These are phyloP conservation scores for Cyprinella venusta DNA, from an alignment of 2,797 vertebrate species.

Conservation along the genomic window DNA sequence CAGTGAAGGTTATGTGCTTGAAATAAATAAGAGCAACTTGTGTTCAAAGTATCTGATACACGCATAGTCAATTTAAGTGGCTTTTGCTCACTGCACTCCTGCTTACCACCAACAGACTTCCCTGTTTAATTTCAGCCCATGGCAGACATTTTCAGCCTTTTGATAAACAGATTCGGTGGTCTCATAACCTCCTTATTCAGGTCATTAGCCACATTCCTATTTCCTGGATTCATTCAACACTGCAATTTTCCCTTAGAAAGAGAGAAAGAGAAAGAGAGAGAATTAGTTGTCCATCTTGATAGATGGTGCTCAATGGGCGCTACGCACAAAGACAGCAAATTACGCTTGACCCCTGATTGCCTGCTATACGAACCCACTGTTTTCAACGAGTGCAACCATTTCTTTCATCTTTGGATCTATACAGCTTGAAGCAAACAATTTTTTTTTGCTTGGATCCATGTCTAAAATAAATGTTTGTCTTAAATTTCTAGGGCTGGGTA, in stretches of 20 bases:
- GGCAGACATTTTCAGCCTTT: constrained; percentile 47
- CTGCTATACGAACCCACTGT: constrained; percentile 12
- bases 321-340: constrained; percentile 44
- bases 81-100: constrained; percentile 34
- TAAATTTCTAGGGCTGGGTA: not conserved
- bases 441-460: not conserved
- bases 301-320: constrained; percentile 32
- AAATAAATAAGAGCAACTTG: constrained; percentile 49
- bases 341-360: constrained; percentile 44
- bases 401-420: constrained; percentile 9
- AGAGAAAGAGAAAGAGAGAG: constrained; percentile 11
- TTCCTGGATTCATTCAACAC: constrained; percentile 55
- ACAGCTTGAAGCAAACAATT: not conserved
- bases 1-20: constrained; percentile 39
- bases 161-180: constrained; percentile 53
- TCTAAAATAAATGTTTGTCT: not conserved
- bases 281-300: constrained; percentile 44
- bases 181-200: constrained; percentile 56
- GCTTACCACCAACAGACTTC: constrained; percentile 17
- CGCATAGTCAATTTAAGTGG: not conserved
- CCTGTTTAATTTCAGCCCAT: constrained; percentile 34
- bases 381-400: constrained; percentile 43
- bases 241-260: constrained; percentile 49
- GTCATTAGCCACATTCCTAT: constrained; percentile 58
- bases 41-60: constrained; percentile 40